Conservation (phyloP, 2,888 invertebrate genomes). For the Acanthopleura granulata region DNA sequence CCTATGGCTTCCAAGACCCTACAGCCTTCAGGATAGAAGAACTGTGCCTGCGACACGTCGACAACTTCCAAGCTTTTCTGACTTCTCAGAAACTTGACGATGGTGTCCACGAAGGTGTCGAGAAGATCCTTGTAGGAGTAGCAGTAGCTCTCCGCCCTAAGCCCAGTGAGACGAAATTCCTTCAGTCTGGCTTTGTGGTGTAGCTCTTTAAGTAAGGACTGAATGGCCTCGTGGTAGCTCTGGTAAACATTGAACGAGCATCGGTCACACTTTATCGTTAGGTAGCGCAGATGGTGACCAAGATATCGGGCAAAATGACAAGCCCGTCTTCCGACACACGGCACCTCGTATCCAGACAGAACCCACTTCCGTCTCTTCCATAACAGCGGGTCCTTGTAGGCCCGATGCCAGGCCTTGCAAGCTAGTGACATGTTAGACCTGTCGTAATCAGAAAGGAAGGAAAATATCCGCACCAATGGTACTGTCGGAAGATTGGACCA, state of each 20-base stretch:
- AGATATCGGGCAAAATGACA: not conserved
- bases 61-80: not conserved
- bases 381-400: not conserved
- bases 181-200: conserved; percentile 9
- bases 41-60: conserved; percentile 4
- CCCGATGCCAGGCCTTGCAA: not conserved
- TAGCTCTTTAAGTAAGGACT: not conserved
- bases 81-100: not conserved
- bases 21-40: conserved; percentile 6
- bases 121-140: conserved; percentile 8
- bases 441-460: not conserved
- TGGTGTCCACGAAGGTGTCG: conserved; percentile 5
- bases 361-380: conserved; percentile 11
- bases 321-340: not conserved
- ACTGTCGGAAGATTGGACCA: conserved; percentile 4
- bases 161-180: conserved; percentile 2
- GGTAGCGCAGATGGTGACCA: conserved; percentile 8
- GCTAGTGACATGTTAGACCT: conserved; percentile 5
- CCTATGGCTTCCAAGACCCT: not conserved
- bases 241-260: conserved; percentile 14
- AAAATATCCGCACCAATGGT: not conserved
- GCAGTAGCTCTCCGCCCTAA: conserved; percentile 4
- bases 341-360: conserved; percentile 5
- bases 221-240: conserved; percentile 4
- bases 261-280: conserved; percentile 5